These are phyloP conservation scores for Chirona hameri DNA, from an alignment of 2,888 invertebrate species.

Conservation along the genomic window DNA sequence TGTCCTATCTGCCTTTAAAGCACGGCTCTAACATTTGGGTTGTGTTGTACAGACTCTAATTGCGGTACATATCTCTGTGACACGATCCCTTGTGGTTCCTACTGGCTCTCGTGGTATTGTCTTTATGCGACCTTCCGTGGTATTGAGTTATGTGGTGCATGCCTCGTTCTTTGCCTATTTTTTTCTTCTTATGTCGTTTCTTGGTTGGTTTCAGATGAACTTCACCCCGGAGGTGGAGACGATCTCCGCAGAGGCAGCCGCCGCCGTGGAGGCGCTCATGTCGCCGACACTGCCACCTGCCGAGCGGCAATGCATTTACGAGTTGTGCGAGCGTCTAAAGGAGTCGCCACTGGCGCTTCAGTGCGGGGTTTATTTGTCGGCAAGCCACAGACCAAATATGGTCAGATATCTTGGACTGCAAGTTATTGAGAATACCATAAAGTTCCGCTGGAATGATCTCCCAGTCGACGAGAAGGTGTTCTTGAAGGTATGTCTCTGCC, in stretches of 20 bases:
- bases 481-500: slow-evolving; percentile 62
- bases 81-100: too few species aligned
- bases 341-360: slow-evolving; percentile 35
- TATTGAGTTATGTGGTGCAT: too few species aligned
- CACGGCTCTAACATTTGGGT: too few species aligned
- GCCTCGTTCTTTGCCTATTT: too few species aligned
- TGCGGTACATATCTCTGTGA: too few species aligned
- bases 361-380: slow-evolving; percentile 46
- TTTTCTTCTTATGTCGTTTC: neutral
- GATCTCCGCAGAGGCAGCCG: neutral
- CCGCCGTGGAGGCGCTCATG: neutral
- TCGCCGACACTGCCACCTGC: neutral
- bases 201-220: neutral
- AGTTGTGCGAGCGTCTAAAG: slow-evolving; percentile 11
- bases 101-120: too few species aligned
- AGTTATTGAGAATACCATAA: slow-evolving; percentile 87
- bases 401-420: slow-evolving; percentile 89
- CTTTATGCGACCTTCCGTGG: too few species aligned
- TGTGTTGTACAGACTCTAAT: too few species aligned
- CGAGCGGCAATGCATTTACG: neutral
- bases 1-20: too few species aligned
- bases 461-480: slow-evolving; percentile 60
- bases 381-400: slow-evolving; percentile 67
- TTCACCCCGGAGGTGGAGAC: neutral
- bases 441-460: slow-evolving; percentile 46